Conservation (phyloP, 2,113 vertebrate species). For the Scomber colias region DNA sequence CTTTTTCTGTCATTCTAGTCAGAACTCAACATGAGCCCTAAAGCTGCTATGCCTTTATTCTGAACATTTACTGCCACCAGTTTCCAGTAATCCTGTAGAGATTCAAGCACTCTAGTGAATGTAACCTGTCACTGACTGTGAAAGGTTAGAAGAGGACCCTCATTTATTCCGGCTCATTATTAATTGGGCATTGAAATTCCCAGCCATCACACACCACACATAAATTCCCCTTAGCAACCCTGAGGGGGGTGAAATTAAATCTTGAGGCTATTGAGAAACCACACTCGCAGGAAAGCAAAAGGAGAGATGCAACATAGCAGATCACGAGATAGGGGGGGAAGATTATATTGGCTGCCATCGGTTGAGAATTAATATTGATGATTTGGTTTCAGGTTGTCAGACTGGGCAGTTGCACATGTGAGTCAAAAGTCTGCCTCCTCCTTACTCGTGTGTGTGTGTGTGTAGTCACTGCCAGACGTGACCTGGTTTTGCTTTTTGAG, state of each 20-base stretch:
- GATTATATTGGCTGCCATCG: conserved; percentile 7
- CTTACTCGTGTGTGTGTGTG: neutral
- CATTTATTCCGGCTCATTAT: conserved; percentile 63
- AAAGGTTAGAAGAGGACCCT: conserved; percentile 36
- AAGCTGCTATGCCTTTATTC: neutral
- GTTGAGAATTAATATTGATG: conserved; percentile 8
- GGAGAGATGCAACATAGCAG: conserved; percentile 4
- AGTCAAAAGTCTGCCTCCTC: conserved; percentile 31
- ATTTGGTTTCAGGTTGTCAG: conserved; percentile 49
- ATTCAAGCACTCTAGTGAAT: conserved; percentile 16
- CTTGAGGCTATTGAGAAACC: conserved; percentile 45
- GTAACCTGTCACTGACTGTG: conserved; percentile 26
- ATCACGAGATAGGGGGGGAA: neutral
- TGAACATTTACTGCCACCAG: neutral
- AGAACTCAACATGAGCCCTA: neutral
- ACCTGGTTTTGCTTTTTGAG: conserved; percentile 51
- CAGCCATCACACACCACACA: conserved; percentile 45
- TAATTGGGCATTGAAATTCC: conserved; percentile 67
- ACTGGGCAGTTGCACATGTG: conserved; percentile 14
- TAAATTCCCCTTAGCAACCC: conserved; percentile 61
- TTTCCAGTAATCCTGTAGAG: conserved; percentile 18
- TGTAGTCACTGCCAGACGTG: conserved; percentile 46
- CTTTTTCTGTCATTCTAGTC: neutral
- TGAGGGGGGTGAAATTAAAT: conserved; percentile 50
- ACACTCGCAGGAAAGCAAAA: conserved; percentile 20